Evolutionary conservation across 2,113 vertebrate genomes (phyloP).

Genomic region (Lepus europaeus): DNA sequence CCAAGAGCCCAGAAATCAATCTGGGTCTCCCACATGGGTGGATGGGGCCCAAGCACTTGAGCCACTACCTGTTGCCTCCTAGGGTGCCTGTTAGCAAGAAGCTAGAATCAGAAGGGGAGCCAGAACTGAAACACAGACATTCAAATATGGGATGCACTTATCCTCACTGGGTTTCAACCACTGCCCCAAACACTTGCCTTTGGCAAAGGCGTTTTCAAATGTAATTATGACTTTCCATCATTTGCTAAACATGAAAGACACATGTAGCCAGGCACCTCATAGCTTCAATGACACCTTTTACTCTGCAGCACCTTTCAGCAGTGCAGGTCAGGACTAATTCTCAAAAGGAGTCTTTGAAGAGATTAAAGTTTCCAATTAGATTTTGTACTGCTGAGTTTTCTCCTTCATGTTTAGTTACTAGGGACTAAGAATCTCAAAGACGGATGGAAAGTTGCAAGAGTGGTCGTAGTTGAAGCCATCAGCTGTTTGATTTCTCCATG

Average conservation of each 20-base stretch:
- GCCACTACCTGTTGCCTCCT: too few species aligned
- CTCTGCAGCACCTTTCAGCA: neutral
- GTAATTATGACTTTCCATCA: conserved; percentile 59
- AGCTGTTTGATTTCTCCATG: too few species aligned
- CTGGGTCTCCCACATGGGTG: too few species aligned
- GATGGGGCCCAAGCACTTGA: too few species aligned
- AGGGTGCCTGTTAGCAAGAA: too few species aligned
- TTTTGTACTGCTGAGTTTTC: conserved; percentile 25
- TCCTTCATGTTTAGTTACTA: conserved; percentile 35
- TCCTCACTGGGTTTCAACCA: too few species aligned
- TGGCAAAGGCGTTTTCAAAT: conserved; percentile 8
- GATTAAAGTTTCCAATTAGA: neutral
- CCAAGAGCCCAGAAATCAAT: too few species aligned
- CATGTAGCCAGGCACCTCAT: neutral
- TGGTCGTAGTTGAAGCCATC: too few species aligned
- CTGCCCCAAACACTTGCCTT: too few species aligned
- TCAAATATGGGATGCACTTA: too few species aligned
- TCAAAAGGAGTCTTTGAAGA: conserved; percentile 5
- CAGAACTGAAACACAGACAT: too few species aligned
- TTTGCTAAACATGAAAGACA: conserved; percentile 62
- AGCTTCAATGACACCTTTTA: conserved; percentile 3
- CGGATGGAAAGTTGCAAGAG: conserved; percentile 26
- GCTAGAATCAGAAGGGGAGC: too few species aligned
- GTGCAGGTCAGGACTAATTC: neutral
- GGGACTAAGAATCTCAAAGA: conserved; percentile 2